Conservation (phyloP, 2,797 vertebrate genomes). For the Sebastes umbrosus region DNA sequence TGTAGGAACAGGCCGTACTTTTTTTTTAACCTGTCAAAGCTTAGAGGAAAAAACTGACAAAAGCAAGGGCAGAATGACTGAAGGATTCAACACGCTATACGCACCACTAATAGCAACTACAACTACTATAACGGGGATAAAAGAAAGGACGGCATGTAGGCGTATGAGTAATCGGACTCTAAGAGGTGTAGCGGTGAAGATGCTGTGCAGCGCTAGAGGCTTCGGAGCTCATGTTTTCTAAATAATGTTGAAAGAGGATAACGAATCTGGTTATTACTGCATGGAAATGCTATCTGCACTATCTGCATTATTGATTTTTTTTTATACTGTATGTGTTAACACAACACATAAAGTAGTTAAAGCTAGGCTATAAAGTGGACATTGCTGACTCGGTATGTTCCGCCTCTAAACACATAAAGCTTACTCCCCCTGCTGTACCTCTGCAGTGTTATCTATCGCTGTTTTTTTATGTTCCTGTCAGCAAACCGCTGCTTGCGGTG, state of each 20-base stretch:
- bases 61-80: constrained; percentile 8
- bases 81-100: constrained; percentile 1
- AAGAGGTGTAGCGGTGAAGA: constrained; percentile 12
- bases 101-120: constrained; percentile 3
- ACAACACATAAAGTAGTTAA: constrained; percentile 40
- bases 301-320: constrained; percentile 58
- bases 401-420: constrained; percentile 31
- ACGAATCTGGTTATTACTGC: constrained; percentile 40
- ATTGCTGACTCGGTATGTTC: constrained; percentile 46
- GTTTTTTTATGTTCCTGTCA: not conserved
- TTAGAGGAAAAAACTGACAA: not conserved
- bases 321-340: constrained; percentile 32
- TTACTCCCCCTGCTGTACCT: not conserved
- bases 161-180: constrained; percentile 9
- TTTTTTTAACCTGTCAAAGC: constrained; percentile 4
- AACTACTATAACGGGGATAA: constrained; percentile 5
- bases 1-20: not conserved
- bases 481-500: not conserved
- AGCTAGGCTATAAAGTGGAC: constrained; percentile 37
- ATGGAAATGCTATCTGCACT: constrained; percentile 37
- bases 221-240: constrained; percentile 47
- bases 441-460: constrained; percentile 10
- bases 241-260: constrained; percentile 49
- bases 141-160: constrained; percentile 5
- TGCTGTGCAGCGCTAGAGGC: constrained; percentile 18